Percentiles rank a stretch among this genome's conserved stretches.
phyloP scores from a whole-genome alignment of 2,888 invertebrate species.

The Rhopalosiphum nymphaeae region DNA sequence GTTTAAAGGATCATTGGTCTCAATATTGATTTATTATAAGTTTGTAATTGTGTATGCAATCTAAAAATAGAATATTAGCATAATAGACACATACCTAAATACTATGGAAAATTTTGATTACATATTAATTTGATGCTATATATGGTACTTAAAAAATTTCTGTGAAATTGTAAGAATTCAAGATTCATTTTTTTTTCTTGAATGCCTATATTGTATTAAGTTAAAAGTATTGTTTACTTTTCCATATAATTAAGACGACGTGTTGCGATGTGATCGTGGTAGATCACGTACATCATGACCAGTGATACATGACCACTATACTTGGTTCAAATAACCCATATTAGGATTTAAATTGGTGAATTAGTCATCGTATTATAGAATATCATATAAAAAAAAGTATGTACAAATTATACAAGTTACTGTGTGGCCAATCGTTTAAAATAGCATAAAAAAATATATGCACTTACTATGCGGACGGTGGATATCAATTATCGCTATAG shows the following conservation, averaged over 20 bases:
- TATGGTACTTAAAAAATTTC: not conserved
- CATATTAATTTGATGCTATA: not conserved
- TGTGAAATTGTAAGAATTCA: not conserved
- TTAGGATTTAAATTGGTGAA: conserved; percentile 27
- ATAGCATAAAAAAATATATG: not conserved
- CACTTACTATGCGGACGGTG: not conserved
- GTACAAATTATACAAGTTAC: conserved; percentile 42
- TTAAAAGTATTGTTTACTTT: not conserved
- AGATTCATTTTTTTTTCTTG: not conserved
- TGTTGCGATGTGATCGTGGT: not conserved
- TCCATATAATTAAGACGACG: not conserved
- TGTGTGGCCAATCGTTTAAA: conserved; percentile 22
- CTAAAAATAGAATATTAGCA: not conserved
- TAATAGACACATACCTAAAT: not conserved
- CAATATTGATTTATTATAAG: not conserved
- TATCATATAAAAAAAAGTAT: not conserved
- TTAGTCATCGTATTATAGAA: not conserved
- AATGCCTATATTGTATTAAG: not conserved
- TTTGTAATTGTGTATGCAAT: not conserved
- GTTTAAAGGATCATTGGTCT: not conserved
- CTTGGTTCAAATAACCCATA: conserved; percentile 22
- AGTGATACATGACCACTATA: not conserved
- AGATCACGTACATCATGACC: conserved; percentile 25
- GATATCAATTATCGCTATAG: not conserved
- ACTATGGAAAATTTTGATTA: not conserved